Base-by-base conservation (phyloP, 2,888 invertebrate species). In the Standfussiana lucernea region DNA sequence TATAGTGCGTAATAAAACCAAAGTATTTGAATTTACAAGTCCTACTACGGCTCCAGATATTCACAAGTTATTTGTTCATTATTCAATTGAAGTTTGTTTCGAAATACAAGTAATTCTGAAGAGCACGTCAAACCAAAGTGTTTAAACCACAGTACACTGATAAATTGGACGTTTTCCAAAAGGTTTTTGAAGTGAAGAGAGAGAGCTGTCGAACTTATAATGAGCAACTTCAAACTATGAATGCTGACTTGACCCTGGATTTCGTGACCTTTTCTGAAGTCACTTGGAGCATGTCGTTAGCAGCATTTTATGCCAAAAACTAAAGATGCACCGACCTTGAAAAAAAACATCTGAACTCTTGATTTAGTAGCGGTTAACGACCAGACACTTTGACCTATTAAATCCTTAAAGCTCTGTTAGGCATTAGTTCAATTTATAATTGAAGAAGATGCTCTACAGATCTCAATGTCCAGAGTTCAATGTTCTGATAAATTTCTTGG, bases 161-260 rank as follows among this genome's bases (percentile, higher is more conserved):
- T 77, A 72, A 83, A 76, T 85, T 85, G 85, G 84, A 83, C 64
- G 67, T 61, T 73, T 74, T 83, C 85, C 85, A 85, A 83, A 85
- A 69, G 53, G 61, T 69, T 79, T 71, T 71, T 75, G 53, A 71
- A 77, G 68, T 71, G 66, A 75, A 75, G 67, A 66, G 65, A 77
- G 84, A 80, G 66, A 47, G 69, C 73, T 72, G 71, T 72, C 72
- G 76, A 85, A 85, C 81, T 85, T 85, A 76, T 85, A 85, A 85
- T 73, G 85, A 83, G 68, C 75, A 72, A 78, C 83, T 85, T 85
- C 75, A 80, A 78, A 80, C 71, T 73, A 62, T 28, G 47, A 72
- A 64, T 53, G 59, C 65, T 82, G 82, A 83, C 80, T 71, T 79
- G 82, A 85, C 85, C 80, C 75, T 83, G 75, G 56, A 24, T 66